phyloP scores from a whole-genome alignment of 1,140 invertebrate species.

The Berghia stephanieae region DNA sequence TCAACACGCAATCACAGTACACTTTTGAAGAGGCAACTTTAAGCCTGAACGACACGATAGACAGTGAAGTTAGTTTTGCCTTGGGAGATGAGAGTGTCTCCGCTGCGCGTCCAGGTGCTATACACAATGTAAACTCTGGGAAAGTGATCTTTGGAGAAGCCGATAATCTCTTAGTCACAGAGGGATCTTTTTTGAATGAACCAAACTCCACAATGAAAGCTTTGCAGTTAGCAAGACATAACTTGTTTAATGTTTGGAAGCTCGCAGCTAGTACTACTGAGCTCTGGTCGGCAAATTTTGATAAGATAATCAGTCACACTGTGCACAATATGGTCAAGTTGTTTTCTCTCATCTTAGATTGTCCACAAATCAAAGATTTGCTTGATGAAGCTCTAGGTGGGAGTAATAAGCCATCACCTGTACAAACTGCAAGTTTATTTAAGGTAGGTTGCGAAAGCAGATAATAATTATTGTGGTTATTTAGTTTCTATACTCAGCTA shows the following conservation, averaged over 20 bases:
- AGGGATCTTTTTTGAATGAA: slow-evolving; percentile 20
- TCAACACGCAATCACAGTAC: slow-evolving; percentile 36
- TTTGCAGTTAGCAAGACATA: slow-evolving; percentile 40
- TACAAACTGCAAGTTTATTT: slow-evolving; percentile 52
- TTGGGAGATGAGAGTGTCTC: slow-evolving; percentile 32
- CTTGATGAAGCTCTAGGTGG: slow-evolving; percentile 40
- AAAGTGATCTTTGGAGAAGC: slow-evolving; percentile 61
- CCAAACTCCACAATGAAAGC: slow-evolving; percentile 40
- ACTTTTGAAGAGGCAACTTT: slow-evolving; percentile 51
- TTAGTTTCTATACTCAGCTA: too few relatives aligned
- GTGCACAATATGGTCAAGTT: slow-evolving; percentile 55
- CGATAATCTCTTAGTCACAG: slow-evolving; percentile 35
- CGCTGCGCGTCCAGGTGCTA: slow-evolving; percentile 32
- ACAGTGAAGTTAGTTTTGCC: slow-evolving; percentile 52
- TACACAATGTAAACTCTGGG: slow-evolving; percentile 49
- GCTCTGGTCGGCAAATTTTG: slow-evolving; percentile 55
- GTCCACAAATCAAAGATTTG: slow-evolving; percentile 40
- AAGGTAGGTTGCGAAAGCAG: slow-evolving; percentile 32
- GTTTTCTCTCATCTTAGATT: slow-evolving; percentile 54
- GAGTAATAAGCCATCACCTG: slow-evolving; percentile 34
- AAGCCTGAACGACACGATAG: slow-evolving; percentile 49
- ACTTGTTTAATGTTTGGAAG: slow-evolving; percentile 58
- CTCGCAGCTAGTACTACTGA: slow-evolving; percentile 54
- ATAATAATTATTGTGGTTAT: too few relatives aligned
- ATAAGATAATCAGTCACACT: slow-evolving; percentile 48